Percentiles rank a stretch among this genome's conserved stretches.
These are phyloP conservation scores for Andrena trimmerana DNA, from an alignment of 2,888 invertebrate species.

Conservation along the genomic window DNA sequence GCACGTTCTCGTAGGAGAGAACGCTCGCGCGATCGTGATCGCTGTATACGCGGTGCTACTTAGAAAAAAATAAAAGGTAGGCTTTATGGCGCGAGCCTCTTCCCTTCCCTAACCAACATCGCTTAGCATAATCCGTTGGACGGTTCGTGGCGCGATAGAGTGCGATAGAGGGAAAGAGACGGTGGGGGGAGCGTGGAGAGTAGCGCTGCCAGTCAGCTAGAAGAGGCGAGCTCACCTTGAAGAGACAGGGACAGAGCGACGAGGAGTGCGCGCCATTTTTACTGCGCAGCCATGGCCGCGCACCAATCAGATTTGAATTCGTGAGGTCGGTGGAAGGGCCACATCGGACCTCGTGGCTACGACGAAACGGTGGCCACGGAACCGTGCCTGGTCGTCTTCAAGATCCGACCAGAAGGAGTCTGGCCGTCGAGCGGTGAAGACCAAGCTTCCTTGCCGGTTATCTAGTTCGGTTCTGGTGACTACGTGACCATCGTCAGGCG, in stretches of 20 bases:
- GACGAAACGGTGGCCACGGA: conserved; percentile 60
- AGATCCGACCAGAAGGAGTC: conserved; percentile 73
- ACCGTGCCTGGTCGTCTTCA: conserved; percentile 37
- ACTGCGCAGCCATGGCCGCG: conserved; percentile 79
- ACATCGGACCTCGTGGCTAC: conserved; percentile 79
- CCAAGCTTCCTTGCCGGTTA: background rate
- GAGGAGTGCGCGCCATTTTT: conserved; percentile 80
- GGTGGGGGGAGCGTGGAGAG: background rate
- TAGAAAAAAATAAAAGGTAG: conserved; percentile 68
- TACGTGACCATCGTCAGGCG: conserved; percentile 2
- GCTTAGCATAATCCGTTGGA: conserved; percentile 83
- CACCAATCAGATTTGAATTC: conserved; percentile 83
- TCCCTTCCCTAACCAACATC: conserved; percentile 71
- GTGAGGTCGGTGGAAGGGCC: conserved; percentile 72
- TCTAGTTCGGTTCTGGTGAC: conserved; percentile 30
- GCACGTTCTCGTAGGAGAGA: conserved; percentile 13
- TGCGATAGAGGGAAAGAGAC: conserved; percentile 19
- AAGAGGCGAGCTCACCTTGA: background rate
- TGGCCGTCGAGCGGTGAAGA: conserved; percentile 75
- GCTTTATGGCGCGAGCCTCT: conserved; percentile 66
- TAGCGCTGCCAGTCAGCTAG: background rate
- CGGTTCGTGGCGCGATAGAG: conserved; percentile 36
- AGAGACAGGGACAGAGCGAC: conserved; percentile 25
- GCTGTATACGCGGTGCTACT: conserved; percentile 74
- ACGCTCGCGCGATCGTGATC: conserved; percentile 58